Percentiles rank a stretch among this genome's conserved stretches.
Evolutionary conservation across 2,113 vertebrate genomes (phyloP).

Genomic region (Oreochromis aureus): DNA sequence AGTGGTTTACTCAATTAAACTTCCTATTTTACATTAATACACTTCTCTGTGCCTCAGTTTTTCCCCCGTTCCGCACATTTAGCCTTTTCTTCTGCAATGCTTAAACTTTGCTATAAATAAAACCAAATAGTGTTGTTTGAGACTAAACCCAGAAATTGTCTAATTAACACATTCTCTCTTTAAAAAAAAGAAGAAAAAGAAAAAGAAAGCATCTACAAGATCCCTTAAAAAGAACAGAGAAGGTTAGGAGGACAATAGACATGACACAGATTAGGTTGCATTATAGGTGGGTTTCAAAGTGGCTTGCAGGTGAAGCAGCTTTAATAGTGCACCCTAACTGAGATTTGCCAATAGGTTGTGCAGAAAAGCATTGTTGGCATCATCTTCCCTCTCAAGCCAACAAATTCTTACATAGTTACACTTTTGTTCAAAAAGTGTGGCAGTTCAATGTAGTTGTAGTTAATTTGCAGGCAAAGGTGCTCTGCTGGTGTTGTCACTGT

Average conservation of each 20-base stretch:
- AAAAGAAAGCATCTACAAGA: not conserved
- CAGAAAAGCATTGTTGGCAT: not conserved
- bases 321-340: not conserved
- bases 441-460: not conserved
- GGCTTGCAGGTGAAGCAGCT: not conserved
- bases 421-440: not conserved
- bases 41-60: not conserved
- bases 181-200: not conserved
- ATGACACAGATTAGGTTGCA: not conserved
- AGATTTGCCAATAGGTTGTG: not conserved
- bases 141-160: not conserved
- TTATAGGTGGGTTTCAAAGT: not conserved
- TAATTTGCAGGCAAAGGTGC: not conserved
- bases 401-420: not conserved
- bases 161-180: not conserved
- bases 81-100: not conserved
- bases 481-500: not conserved
- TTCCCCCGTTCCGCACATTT: not conserved
- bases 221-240: not conserved
- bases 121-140: not conserved
- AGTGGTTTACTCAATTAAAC: not conserved
- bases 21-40: not conserved
- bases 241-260: not conserved
- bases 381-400: not conserved
- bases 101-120: not conserved